Conservation (phyloP, 2,888 invertebrate genomes). For the Synanthedon vespiformis region DNA sequence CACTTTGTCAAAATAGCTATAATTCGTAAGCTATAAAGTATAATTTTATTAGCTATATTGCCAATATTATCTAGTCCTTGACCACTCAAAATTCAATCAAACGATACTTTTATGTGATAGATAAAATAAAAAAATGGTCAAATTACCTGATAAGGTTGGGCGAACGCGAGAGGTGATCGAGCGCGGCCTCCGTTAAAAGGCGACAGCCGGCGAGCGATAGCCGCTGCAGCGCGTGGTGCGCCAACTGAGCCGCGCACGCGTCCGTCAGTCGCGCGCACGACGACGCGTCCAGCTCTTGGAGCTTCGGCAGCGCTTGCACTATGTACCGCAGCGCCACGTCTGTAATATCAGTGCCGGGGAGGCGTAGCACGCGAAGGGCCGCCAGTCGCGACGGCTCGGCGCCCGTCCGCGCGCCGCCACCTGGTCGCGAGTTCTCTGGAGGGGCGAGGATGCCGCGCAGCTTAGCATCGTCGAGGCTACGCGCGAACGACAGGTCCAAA, state of each 20-base stretch:
- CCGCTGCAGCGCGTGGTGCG: slow-evolving; percentile 79
- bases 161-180: slow-evolving; percentile 84
- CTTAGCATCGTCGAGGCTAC: slow-evolving; percentile 86
- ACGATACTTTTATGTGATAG: too few relatives aligned
- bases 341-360: slow-evolving; percentile 91
- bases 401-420: slow-evolving; percentile 49
- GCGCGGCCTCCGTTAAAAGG: slow-evolving; percentile 82
- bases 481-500: slow-evolving; percentile 88
- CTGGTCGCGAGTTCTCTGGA: slow-evolving; percentile 85
- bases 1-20: too few relatives aligned
- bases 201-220: slow-evolving; percentile 87
- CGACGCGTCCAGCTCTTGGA: slow-evolving; percentile 83
- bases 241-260: slow-evolving; percentile 89
- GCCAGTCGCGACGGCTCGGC: slow-evolving; percentile 71
- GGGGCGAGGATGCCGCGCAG: slow-evolving; percentile 88
- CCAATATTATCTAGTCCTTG: too few relatives aligned
- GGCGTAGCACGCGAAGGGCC: slow-evolving; percentile 78
- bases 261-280: slow-evolving; percentile 91
- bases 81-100: too few relatives aligned
- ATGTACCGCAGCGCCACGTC: slow-evolving; percentile 81
- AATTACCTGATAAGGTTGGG: slow-evolving; percentile 72
- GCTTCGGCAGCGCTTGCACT: slow-evolving; percentile 75
- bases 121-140: too few relatives aligned
- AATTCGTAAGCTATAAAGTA: too few relatives aligned
- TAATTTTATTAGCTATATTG: too few relatives aligned